These are phyloP conservation scores for Pammene aurita DNA, from an alignment of 2,888 invertebrate genomes.

Conservation along the genomic window DNA sequence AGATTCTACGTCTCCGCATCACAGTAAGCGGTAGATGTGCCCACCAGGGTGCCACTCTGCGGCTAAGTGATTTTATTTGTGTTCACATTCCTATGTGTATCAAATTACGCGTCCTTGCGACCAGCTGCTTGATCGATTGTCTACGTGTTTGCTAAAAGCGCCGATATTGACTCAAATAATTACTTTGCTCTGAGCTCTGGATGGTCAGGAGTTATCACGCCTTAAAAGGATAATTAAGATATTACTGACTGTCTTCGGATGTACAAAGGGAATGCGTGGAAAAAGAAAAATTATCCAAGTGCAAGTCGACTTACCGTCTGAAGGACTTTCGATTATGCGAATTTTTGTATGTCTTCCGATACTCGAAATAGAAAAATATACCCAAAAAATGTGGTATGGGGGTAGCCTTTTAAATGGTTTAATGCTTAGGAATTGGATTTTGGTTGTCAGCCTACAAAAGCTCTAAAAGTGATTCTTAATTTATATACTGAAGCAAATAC, in stretches of 20 bases:
- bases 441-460: too few species aligned
- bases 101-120: constrained; percentile 74
- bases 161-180: constrained; percentile 51
- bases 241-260: neutral
- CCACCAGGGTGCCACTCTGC: constrained; percentile 77
- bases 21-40: constrained; percentile 69
- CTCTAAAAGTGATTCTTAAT: too few species aligned
- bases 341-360: too few species aligned
- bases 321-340: too few species aligned
- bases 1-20: constrained; percentile 35
- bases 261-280: neutral
- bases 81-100: constrained; percentile 82
- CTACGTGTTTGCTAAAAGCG: constrained; percentile 69
- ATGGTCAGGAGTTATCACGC: constrained; percentile 27
- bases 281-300: neutral
- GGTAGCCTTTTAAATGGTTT: too few species aligned
- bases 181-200: constrained; percentile 41
- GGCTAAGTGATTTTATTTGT: constrained; percentile 83
- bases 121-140: constrained; percentile 81
- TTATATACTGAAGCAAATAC: too few species aligned
- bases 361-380: too few species aligned
- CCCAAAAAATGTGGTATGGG: too few species aligned
- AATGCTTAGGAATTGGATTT: too few species aligned
- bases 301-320: too few species aligned
- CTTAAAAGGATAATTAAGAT: constrained; percentile 28